A percentile compares a stretch with the other conserved stretches of the same genome.
Evolutionary conservation across 2,888 invertebrate genomes (phyloP).

Genomic region (Dolichomitus sp.): DNA sequence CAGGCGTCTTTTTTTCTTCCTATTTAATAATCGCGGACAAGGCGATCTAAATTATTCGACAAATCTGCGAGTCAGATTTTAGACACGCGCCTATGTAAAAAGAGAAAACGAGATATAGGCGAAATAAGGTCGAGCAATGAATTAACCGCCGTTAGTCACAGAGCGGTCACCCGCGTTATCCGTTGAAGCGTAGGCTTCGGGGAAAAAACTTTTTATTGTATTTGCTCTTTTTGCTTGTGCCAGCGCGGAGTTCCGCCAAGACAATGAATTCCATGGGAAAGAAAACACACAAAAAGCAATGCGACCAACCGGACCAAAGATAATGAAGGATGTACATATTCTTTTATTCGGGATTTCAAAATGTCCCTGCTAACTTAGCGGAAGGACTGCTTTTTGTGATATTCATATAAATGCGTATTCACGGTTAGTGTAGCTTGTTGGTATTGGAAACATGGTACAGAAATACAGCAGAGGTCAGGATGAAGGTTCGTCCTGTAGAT

Average conservation of each 20-base stretch:
- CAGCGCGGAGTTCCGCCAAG: background rate
- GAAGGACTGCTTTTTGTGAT: background rate
- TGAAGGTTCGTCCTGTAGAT: conserved; percentile 34
- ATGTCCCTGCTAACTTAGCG: background rate
- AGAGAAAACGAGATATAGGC: conserved; percentile 20
- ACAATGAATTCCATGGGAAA: background rate
- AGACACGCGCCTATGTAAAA: conserved; percentile 1
- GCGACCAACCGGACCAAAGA: background rate
- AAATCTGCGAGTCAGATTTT: conserved; percentile 35
- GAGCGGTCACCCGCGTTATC: conserved; percentile 42
- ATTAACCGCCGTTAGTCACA: conserved; percentile 25
- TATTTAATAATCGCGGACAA: conserved; percentile 26
- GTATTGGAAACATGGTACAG: background rate
- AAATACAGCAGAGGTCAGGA: conserved; percentile 4
- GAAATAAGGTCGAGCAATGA: conserved; percentile 44
- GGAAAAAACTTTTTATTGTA: conserved; percentile 14
- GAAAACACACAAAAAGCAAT: background rate
- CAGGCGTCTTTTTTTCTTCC: background rate
- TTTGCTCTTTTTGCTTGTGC: background rate
- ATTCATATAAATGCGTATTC: background rate
- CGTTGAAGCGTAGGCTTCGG: conserved; percentile 34
- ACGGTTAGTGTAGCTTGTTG: background rate
- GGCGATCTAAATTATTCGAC: conserved; percentile 17
- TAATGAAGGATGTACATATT: background rate
- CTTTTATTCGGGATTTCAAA: background rate